Evolutionary conservation across 1,140 invertebrate species (phyloP).

Genomic region (Drosophila quadrilineata): DNA sequence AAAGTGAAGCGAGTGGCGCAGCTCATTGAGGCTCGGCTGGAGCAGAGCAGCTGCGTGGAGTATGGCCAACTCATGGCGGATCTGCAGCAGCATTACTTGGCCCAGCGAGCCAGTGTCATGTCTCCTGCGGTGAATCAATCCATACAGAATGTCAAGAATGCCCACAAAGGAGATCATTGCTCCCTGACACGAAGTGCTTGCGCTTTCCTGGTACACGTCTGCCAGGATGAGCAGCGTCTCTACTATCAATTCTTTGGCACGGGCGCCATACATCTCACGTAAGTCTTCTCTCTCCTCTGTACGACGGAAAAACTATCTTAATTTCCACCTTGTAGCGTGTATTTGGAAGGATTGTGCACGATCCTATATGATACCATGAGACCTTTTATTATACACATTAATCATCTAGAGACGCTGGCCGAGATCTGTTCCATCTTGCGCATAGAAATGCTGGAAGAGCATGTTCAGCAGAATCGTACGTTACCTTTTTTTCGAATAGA

Average conservation of each 20-base stretch:
- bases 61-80: slow-evolving; percentile 90
- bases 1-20: slow-evolving; percentile 91
- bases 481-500: background rate
- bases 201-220: slow-evolving; percentile 94
- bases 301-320: too few relatives aligned
- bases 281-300: slow-evolving; percentile 61
- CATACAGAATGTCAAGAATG: slow-evolving; percentile 86
- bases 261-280: slow-evolving; percentile 86
- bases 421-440: slow-evolving; percentile 97
- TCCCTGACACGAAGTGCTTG: slow-evolving; percentile 92
- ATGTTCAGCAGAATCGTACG: slow-evolving; percentile 91
- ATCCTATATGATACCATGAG: slow-evolving; percentile 95
- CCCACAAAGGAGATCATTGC: slow-evolving; percentile 92
- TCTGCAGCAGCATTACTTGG: slow-evolving; percentile 93
- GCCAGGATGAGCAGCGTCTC: slow-evolving; percentile 94
- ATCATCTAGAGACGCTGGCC: slow-evolving; percentile 97
- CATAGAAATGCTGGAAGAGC: slow-evolving; percentile 97
- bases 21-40: slow-evolving; percentile 89
- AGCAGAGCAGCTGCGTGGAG: slow-evolving; percentile 85
- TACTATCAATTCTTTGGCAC: slow-evolving; percentile 94
- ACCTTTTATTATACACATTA: slow-evolving; percentile 98
- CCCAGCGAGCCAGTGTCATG: slow-evolving; percentile 85
- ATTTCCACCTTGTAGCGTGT: slow-evolving; percentile 83
- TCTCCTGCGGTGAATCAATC: slow-evolving; percentile 88
- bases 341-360: slow-evolving; percentile 92